A percentile compares a stretch with the other conserved stretches of the same genome.
phyloP scores from a whole-genome alignment of 2,888 invertebrate genomes.

The Drymonia ruficornis region DNA sequence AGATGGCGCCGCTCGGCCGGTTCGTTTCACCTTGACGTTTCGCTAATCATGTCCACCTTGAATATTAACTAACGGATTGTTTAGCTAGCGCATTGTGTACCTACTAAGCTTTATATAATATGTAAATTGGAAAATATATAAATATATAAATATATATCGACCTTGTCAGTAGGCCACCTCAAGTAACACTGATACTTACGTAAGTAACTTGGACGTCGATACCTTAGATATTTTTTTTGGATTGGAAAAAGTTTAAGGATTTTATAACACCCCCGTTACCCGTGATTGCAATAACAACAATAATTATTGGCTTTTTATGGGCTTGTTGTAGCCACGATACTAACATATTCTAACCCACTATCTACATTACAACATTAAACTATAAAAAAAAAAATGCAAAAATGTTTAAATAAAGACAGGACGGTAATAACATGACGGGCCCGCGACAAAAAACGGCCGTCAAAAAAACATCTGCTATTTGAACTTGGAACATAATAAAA shows the following conservation, averaged over 20 bases:
- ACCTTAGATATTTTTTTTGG: too few species aligned
- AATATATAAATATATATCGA: background rate
- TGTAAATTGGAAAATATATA: constrained; percentile 5
- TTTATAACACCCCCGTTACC: too few species aligned
- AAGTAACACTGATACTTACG: too few species aligned
- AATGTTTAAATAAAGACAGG: constrained; percentile 34
- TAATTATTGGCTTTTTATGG: too few species aligned
- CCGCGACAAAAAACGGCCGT: background rate
- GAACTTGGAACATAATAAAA: constrained; percentile 72
- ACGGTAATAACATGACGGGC: background rate
- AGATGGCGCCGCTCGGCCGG: constrained; percentile 43
- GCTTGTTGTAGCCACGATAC: too few species aligned
- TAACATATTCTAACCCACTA: too few species aligned
- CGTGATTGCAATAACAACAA: too few species aligned
- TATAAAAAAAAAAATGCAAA: constrained; percentile 9
- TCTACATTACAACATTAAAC: too few species aligned
- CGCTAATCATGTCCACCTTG: constrained; percentile 81
- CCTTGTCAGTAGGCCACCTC: background rate
- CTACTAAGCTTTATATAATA: constrained; percentile 4
- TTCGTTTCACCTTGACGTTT: constrained; percentile 74
- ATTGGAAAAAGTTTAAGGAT: too few species aligned
- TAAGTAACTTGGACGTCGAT: too few species aligned
- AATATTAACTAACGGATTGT: constrained; percentile 79
- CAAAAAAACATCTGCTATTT: constrained; percentile 70
- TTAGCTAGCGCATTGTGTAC: constrained; percentile 51